Evolutionary conservation across 1,140 invertebrate species (phyloP), one percentile per base, ranked within the genome.

Genomic region (Elymnias hypermnestra): DNA sequence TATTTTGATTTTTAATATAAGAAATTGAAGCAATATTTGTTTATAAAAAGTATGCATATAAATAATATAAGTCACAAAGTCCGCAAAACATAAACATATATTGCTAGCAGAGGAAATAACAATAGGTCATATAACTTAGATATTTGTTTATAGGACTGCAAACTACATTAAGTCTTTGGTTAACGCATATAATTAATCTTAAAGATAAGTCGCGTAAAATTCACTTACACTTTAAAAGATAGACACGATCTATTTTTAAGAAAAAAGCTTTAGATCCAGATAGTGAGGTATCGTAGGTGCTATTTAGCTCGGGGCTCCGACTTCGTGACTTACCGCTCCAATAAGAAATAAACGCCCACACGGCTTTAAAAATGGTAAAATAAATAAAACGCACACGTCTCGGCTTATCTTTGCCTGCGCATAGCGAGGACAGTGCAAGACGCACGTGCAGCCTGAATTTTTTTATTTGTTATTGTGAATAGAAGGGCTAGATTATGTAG

Each of bases 341-440:
- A 76, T 66, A 68, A 78, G 66, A 72, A 76, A 72, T 60, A 73
- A 63, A 55, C 60, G 52, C 60, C 60, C 62, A 71, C 65, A 68
- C 59, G 52, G 70, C 68, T 57, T 81, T 79, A 83, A 84, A 84
- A 84, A 83, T 77, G 72, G 77, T 83, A 84, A 84, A 84, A 84
- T 82, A 84, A 84, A 84, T 81, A 83, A 83, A 82, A 81, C 73
- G 74, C 81, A 70, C 75, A 75, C 77, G 73, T 83, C 75, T 49
- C 42, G 63, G 51, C 77, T 84, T 84, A 84, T 84, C 81, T 72
- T 64, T 50, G 66, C 59, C 49, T 56, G 63, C 64, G 71, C 74
- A 63, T 53, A 65, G 61, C 68, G 75, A 74, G 67, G 61, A 79
- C 73, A 68, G 63, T 40, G 42, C 65, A 73, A 59, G 64, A 33